These are phyloP conservation scores for Cherax destructor DNA, from an alignment of 1,140 invertebrate species.

Conservation along the genomic window DNA sequence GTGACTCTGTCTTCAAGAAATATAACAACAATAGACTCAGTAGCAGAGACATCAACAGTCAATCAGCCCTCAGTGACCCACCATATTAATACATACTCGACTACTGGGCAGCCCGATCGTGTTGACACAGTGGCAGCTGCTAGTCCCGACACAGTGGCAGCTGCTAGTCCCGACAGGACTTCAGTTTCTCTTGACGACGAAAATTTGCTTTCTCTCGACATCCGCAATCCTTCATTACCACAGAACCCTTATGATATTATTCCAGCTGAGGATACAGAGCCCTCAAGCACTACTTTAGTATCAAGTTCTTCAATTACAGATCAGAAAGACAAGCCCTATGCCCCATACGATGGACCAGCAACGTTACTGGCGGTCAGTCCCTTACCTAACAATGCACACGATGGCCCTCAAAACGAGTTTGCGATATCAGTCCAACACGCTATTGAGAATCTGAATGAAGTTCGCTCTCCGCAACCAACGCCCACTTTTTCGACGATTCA, in stretches of 20 bases:
- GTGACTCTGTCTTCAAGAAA: background rate
- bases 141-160: background rate
- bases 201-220: constrained; percentile 20
- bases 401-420: background rate
- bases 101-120: background rate
- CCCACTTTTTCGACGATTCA: background rate
- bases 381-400: too few relatives aligned
- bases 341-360: constrained; percentile 17
- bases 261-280: background rate
- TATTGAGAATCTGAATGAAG: background rate
- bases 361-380: constrained; percentile 7
- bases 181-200: background rate
- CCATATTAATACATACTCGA: background rate
- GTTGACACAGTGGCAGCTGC: background rate
- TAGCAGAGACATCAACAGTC: background rate
- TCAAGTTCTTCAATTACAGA: background rate
- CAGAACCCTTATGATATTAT: constrained; percentile 36
- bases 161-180: background rate
- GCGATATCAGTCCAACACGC: background rate
- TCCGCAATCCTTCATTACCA: constrained; percentile 12
- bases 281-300: background rate
- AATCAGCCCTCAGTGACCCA: background rate
- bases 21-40: background rate
- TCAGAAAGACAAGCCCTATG: background rate
- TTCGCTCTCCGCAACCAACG: background rate